These are phyloP conservation scores for Achlya flavicornis DNA, from an alignment of 2,888 invertebrate species.

Conservation along the genomic window DNA sequence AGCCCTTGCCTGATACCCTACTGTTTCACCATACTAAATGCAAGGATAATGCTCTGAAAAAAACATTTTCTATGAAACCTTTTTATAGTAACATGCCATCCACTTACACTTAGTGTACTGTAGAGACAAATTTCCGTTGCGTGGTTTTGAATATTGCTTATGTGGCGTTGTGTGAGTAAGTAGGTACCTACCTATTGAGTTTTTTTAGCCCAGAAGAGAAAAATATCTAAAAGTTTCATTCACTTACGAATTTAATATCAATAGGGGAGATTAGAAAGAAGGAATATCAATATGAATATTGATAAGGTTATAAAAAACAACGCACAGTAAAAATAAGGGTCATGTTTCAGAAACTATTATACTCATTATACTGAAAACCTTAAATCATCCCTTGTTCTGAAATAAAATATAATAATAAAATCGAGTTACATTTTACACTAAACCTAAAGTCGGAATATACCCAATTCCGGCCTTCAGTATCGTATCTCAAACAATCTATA, in stretches of 20 bases:
- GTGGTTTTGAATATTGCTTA: constrained; percentile 25
- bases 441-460: too few relatives aligned
- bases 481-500: constrained; percentile 29
- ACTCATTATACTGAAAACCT: too few relatives aligned
- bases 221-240: not conserved
- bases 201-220: not conserved
- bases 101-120: constrained; percentile 22
- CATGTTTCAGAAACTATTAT: too few relatives aligned
- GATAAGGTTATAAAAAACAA: too few relatives aligned
- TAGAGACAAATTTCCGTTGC: constrained; percentile 24
- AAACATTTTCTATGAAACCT: constrained; percentile 36
- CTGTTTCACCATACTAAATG: constrained; percentile 36
- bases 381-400: too few relatives aligned
- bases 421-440: too few relatives aligned
- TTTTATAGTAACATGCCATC: constrained; percentile 28
- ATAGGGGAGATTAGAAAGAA: too few relatives aligned
- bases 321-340: too few relatives aligned
- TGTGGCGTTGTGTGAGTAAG: not conserved
- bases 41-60: constrained; percentile 39
- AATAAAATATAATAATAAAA: too few relatives aligned
- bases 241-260: too few relatives aligned
- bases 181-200: too few relatives aligned
- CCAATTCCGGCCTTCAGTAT: constrained; percentile 7
- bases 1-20: constrained; percentile 41
- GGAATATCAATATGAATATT: too few relatives aligned